Evolutionary conservation across 2,888 invertebrate species (phyloP), one percentile per base, ranked within the genome.

Genomic region (Zygothrica quintamaculata): DNA sequence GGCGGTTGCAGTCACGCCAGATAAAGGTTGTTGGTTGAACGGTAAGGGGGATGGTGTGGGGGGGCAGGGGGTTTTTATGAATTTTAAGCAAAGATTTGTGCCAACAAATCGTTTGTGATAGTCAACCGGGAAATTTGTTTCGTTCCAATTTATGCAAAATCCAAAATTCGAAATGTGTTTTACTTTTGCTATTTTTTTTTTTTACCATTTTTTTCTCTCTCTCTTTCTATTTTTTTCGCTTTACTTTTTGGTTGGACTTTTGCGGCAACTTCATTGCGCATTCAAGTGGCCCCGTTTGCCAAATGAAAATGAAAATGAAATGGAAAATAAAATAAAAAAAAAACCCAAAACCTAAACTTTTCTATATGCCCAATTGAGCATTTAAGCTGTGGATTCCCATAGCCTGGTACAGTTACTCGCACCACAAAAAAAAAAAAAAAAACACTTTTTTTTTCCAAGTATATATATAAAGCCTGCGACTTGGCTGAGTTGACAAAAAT

Each of bases 241-340:
- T 13, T 29, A 9, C 9, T 29, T 29, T 29, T n/a, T 29, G 29
- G 29, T 26, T 52, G 56, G 48, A 37, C 40, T 31, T 50, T 53
- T 58, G 65, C 34, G 52, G 55, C 50, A 58, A 69, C 78, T 72
- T 84, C 82, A 80, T 84, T 84, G 69, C 64, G 79, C 65, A 80
- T 80, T 78, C 80, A 84, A 84, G 79, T 84, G 82, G 85, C 78
- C 76, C 78, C 75, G 66, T 81, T 79, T 65, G 64, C 36, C 64
- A 65, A 80, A 77, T 80, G 77, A 74, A 80, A 80, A 77, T 66
- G 55, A 59, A 58, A 64, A 67, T 47, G 40, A 65, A 59, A 66
- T 39, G 31, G 15, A 29, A 67, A 56, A 51, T 34, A 46, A 33
- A 16, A 18, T n/a, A n/a, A n/a, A n/a, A 16, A 8, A 13, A 18